Conservation (phyloP, 2,888 invertebrate species). For the Galeopsomyia nigrocyanea region DNA sequence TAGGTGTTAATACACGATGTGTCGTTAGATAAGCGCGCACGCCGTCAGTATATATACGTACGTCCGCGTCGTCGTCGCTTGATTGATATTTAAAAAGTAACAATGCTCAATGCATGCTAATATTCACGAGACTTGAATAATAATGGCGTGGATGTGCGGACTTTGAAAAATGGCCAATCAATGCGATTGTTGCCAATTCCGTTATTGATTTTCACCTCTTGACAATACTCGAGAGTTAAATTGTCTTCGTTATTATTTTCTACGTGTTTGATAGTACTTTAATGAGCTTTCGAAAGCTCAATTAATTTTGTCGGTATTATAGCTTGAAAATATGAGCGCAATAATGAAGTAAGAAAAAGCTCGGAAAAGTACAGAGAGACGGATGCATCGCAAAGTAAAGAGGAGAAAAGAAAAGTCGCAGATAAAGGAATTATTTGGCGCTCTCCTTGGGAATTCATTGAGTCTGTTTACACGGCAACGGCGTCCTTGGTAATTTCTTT, state of each 20-base stretch:
- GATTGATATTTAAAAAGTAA: conserved; percentile 41
- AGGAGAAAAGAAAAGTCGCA: conserved; percentile 9
- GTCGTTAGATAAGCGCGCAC: conserved; percentile 23
- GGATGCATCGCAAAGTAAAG: conserved; percentile 23
- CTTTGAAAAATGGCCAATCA: conserved; percentile 33
- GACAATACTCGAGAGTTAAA: too few relatives aligned
- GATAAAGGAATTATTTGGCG: conserved; percentile 48
- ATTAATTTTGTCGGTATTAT: neutral
- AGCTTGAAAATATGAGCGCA: neutral
- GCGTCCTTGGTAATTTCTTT: conserved; percentile 65
- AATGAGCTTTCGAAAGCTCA: too few relatives aligned
- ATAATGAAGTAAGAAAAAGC: conserved; percentile 5
- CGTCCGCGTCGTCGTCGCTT: too few relatives aligned
- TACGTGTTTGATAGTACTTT: neutral
- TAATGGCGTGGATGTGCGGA: conserved; percentile 15
- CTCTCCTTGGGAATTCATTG: conserved; percentile 58
- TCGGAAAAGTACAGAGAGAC: neutral
- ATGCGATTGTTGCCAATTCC: conserved; percentile 25
- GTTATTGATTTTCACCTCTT: conserved; percentile 35
- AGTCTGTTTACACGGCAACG: conserved; percentile 57
- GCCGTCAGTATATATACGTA: too few relatives aligned
- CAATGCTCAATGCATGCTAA: conserved; percentile 42
- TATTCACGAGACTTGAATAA: conserved; percentile 33
- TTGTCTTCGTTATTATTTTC: neutral
- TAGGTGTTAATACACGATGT: conserved; percentile 44